Base-by-base conservation (phyloP, 2,797 vertebrate species). In the Avahi laniger region DNA sequence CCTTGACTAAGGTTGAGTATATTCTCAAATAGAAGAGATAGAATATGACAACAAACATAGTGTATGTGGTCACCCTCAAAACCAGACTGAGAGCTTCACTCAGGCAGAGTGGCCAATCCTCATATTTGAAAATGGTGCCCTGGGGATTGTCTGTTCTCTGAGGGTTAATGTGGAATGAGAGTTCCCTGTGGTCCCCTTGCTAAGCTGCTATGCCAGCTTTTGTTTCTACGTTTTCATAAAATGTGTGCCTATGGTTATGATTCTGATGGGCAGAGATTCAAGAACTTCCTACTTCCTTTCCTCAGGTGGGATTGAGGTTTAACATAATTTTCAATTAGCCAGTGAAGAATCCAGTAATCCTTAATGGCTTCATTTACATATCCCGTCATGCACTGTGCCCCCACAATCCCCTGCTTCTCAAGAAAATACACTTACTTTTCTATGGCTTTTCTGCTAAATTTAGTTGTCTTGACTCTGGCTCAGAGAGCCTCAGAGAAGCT, bases 11-110 rank as follows among this genome's bases (percentile, higher is more conserved):
- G 38, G 73, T 28, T 12, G 76, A n/a, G 28, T 84, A 50, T 63
- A 72, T 43, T 69, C 85, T 70, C 88, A 95, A 97, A 97, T 48
- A 86, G 2, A 54, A 22, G 83, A 95, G 11, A 43, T 2, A 73
- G 7, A n/a, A 67, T 15, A 70, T 8, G 48, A 57, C 89, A 76
- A 11, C 61, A 95, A 94, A 90, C 12, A 2, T 13, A 46, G 46
- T 67, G 8, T 54, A 0, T 15, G 63, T 15, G 65, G 86, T 73
- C 33, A 75, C 20, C 12, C 10, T 0, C 28, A 80, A 59, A 79
- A 80, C n/a, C 5, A 35, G 41, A 65, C 3, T 17, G 81, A 93
- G 80, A 86, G 13, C 65, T 48, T 70, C 26, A 57, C 26, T 57
- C 15, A 11, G 75, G 82, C 11, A 26, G 75, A 46, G 26, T 22